Evolutionary conservation across 2,797 vertebrate species (phyloP).

Genomic region (Naso thynnoides): DNA sequence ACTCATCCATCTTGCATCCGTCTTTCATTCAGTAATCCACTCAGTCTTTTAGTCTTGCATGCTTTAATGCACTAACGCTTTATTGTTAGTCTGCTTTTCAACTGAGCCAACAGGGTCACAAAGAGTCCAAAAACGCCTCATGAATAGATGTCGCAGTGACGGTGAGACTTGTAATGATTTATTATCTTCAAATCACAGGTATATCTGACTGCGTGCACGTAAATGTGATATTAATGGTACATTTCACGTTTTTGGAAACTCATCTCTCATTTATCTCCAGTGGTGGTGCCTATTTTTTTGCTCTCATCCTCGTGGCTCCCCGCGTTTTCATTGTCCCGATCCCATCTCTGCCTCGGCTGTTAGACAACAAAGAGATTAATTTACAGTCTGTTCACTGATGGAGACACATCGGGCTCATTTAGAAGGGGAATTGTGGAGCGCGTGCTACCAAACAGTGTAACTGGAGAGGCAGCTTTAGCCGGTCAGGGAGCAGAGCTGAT

Average conservation of each 20-base stretch:
- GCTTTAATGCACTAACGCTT: slow-evolving; percentile 24
- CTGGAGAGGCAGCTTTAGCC: slow-evolving; percentile 62
- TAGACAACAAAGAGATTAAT: slow-evolving; percentile 78
- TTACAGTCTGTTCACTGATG: slow-evolving; percentile 64
- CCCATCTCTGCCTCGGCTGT: slow-evolving; percentile 44
- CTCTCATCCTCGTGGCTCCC: slow-evolving; percentile 13
- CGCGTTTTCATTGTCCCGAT: slow-evolving; percentile 47
- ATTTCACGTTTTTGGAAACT: slow-evolving; percentile 5
- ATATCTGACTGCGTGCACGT: background rate
- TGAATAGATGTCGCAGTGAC: background rate
- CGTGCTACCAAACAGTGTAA: slow-evolving; percentile 63
- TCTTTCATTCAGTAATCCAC: slow-evolving; percentile 28
- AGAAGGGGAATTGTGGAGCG: slow-evolving; percentile 61
- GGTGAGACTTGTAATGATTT: background rate
- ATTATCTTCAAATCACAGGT: background rate
- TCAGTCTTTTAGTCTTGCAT: slow-evolving; percentile 26
- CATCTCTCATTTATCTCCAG: slow-evolving; percentile 3
- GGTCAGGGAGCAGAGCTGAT: slow-evolving; percentile 46
- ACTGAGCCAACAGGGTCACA: slow-evolving; percentile 1
- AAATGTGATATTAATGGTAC: slow-evolving; percentile 22
- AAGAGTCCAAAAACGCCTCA: background rate
- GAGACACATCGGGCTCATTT: slow-evolving; percentile 64
- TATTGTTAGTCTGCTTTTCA: slow-evolving; percentile 24
- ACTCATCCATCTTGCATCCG: background rate
- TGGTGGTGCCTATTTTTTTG: slow-evolving; percentile 12